Conservation (phyloP, 2,797 vertebrate genomes). For the Garrulus glandarius region DNA sequence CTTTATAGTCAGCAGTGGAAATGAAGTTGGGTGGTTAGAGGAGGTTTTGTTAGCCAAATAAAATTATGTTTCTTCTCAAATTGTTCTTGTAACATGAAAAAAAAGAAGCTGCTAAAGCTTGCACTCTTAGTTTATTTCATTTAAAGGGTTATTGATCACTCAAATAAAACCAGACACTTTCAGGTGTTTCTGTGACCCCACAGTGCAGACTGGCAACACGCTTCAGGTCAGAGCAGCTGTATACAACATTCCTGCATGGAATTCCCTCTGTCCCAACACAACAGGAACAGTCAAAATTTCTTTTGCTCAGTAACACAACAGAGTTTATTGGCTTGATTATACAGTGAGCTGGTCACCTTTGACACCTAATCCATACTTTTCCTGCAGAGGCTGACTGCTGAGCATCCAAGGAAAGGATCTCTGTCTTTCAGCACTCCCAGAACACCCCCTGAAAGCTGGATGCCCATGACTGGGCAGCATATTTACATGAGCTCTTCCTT, state of each 20-base stretch:
- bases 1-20: background rate
- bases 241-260: background rate
- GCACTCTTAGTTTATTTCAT: background rate
- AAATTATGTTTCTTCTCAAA: background rate
- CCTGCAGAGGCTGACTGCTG: background rate
- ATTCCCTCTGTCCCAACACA: background rate
- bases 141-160: background rate
- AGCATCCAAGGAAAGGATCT: background rate
- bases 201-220: background rate
- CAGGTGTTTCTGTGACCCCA: background rate
- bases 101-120: background rate
- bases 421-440: background rate
- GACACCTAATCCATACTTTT: background rate
- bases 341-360: background rate
- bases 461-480: background rate
- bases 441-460: background rate
- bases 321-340: background rate
- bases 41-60: background rate
- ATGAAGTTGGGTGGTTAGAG: background rate
- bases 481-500: background rate
- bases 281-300: background rate
- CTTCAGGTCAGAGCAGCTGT: background rate
- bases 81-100: background rate
- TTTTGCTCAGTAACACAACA: background rate
- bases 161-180: background rate